These are phyloP conservation scores for Bujurquina vittata DNA, from an alignment of 2,113 vertebrate genomes.

Conservation along the genomic window DNA sequence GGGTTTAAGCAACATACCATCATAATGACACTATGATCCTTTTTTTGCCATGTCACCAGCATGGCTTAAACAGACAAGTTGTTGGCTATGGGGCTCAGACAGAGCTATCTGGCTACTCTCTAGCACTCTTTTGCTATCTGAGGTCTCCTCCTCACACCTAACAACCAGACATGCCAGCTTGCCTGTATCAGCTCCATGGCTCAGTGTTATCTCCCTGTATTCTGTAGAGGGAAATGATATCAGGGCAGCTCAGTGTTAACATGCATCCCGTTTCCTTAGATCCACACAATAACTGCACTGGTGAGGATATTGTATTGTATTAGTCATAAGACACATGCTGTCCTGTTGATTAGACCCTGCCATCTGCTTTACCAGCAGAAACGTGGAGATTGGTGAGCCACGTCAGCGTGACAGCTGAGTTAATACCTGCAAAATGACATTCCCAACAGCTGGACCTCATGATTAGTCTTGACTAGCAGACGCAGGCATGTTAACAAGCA, in stretches of 20 bases:
- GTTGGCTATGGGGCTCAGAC: background rate
- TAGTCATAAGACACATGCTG: background rate
- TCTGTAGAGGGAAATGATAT: slow-evolving; percentile 35
- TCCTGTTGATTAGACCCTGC: background rate
- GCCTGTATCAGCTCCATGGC: slow-evolving; percentile 19
- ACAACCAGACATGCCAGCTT: background rate
- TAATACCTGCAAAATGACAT: slow-evolving; percentile 15
- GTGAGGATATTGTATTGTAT: slow-evolving; percentile 13
- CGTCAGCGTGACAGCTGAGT: background rate
- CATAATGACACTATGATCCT: background rate
- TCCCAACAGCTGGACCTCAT: background rate
- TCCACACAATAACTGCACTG: slow-evolving; percentile 41
- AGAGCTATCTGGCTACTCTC: background rate
- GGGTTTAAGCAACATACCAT: background rate
- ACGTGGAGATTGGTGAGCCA: background rate
- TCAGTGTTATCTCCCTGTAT: slow-evolving; percentile 21
- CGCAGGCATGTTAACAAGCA: background rate
- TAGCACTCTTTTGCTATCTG: slow-evolving; percentile 11
- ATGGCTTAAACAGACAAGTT: background rate
- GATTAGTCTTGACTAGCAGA: background rate
- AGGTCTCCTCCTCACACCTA: slow-evolving; percentile 39
- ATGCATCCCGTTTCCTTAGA: slow-evolving; percentile 50
- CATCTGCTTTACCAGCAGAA: slow-evolving; percentile 13
- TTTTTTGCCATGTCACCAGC: background rate
- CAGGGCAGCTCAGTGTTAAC: slow-evolving; percentile 27